phyloP scores from a whole-genome alignment of 2,113 vertebrate genomes.

The Clarias gariepinus region DNA sequence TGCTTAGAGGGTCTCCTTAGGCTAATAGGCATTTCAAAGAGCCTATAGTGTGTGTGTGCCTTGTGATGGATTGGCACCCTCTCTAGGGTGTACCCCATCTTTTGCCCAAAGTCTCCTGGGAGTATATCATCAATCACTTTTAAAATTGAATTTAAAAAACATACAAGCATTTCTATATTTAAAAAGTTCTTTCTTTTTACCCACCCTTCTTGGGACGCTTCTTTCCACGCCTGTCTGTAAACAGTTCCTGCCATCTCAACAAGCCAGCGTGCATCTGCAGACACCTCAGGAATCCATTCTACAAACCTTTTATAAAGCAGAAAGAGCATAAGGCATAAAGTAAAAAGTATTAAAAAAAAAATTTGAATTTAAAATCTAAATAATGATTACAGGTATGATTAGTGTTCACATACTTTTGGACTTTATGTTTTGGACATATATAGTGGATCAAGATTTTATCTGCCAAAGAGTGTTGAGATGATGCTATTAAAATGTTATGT shows the following conservation, averaged over 20 bases:
- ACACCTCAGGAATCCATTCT: constrained; percentile 88
- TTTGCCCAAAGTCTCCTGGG: too few relatives aligned
- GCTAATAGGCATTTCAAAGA: too few relatives aligned
- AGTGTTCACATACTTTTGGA: neutral
- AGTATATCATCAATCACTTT: neutral
- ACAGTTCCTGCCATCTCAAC: constrained; percentile 71
- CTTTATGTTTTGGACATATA: neutral
- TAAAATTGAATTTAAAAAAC: neutral
- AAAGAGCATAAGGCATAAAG: neutral
- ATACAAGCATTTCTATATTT: neutral
- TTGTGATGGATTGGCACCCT: too few relatives aligned
- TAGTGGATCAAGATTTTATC: neutral
- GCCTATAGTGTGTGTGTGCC: too few relatives aligned
- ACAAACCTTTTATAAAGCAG: constrained; percentile 70
- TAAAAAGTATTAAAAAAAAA: too few relatives aligned
- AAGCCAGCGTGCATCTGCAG: constrained; percentile 82
- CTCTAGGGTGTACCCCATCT: too few relatives aligned
- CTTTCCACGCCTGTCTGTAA: constrained; percentile 73
- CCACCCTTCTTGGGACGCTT: neutral
- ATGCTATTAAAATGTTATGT: neutral
- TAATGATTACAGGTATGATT: neutral
- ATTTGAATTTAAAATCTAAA: neutral
- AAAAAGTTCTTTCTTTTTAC: neutral
- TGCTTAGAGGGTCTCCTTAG: too few relatives aligned
- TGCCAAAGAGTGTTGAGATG: neutral